Conservation (phyloP, 1,140 invertebrate species). For the Platorchestia sp. region DNA sequence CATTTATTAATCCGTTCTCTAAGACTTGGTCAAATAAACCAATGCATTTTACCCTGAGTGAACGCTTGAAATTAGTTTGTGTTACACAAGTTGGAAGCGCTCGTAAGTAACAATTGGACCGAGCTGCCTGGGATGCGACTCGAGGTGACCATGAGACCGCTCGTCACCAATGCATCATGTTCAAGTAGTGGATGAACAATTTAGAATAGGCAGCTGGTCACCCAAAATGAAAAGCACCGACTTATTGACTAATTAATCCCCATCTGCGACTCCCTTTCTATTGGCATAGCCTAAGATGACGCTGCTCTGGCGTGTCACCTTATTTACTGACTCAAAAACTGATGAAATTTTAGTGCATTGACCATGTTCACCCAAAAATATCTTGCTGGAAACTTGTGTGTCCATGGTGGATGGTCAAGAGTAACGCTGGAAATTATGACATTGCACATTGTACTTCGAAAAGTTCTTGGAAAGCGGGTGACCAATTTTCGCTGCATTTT, state of each 20-base stretch:
- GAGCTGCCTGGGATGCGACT: too few species aligned
- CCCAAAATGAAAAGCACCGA: too few species aligned
- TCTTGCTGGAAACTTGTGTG: too few species aligned
- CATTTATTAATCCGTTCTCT: neutral
- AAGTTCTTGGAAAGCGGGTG: neutral
- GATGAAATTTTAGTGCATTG: neutral
- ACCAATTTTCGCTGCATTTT: too few species aligned
- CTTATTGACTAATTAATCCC: too few species aligned
- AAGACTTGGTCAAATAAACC: neutral
- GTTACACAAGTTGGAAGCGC: neutral
- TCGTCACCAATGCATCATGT: too few species aligned
- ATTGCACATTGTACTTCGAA: neutral
- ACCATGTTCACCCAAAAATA: neutral
- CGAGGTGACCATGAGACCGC: too few species aligned
- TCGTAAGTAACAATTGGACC: neutral
- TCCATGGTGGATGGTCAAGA: neutral
- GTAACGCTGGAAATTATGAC: neutral
- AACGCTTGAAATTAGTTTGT: neutral
- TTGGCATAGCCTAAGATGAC: too few species aligned
- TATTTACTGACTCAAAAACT: neutral
- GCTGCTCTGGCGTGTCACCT: neutral
- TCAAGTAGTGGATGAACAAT: too few species aligned
- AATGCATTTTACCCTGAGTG: neutral
- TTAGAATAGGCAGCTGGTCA: too few species aligned
- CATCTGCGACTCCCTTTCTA: too few species aligned